Conservation (phyloP, 2,888 invertebrate species). For the Acrobasis consociella region DNA sequence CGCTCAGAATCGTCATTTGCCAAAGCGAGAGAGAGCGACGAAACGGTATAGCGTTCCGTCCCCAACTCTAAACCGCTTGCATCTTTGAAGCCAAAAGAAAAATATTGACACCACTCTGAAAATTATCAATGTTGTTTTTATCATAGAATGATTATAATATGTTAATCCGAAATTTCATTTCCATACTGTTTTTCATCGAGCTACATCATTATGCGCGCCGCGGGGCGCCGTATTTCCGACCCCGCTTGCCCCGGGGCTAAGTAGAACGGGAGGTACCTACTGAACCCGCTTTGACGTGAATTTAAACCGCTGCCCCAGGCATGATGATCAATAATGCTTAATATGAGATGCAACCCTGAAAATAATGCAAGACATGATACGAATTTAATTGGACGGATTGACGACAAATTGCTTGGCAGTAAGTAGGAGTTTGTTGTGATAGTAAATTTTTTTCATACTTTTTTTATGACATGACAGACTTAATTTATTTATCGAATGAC, state of each 20-base stretch:
- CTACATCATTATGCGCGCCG: conserved; percentile 44
- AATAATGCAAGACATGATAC: conserved; percentile 42
- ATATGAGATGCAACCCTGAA: conserved; percentile 57
- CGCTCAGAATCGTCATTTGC: no score
- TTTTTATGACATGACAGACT: no score
- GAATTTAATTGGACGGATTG: conserved; percentile 37
- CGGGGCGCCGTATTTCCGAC: conserved; percentile 45
- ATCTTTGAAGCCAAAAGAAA: no score
- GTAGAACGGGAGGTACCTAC: background rate
- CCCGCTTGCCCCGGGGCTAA: background rate
- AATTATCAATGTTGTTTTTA: background rate
- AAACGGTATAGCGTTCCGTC: no score
- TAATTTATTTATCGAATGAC: no score
- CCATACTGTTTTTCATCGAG: conserved; percentile 18
- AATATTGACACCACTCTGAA: background rate
- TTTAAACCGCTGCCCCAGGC: conserved; percentile 48
- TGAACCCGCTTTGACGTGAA: conserved; percentile 50
- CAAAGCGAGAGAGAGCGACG: no score
- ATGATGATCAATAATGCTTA: conserved; percentile 69
- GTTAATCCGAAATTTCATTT: conserved; percentile 8
- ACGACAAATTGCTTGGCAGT: background rate
- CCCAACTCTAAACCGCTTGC: no score
- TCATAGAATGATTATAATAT: background rate
- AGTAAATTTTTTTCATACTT: no score
- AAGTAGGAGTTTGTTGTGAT: background rate